phyloP scores from a whole-genome alignment of 2,113 vertebrate genomes.

The Xyrauchen texanus region DNA sequence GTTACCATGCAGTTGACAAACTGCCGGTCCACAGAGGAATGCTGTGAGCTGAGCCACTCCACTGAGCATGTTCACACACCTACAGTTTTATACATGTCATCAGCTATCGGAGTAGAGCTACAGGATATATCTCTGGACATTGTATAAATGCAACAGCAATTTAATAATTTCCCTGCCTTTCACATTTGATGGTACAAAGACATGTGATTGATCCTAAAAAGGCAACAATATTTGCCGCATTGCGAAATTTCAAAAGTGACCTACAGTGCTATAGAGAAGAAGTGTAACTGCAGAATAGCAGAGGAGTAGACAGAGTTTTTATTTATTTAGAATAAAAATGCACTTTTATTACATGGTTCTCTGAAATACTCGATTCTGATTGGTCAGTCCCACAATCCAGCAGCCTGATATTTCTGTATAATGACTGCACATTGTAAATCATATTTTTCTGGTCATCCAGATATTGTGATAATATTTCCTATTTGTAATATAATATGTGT shows the following conservation, averaged over 20 bases:
- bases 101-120: background rate
- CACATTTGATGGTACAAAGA: background rate
- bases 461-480: no score
- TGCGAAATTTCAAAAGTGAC: background rate
- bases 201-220: background rate
- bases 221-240: background rate
- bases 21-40: constrained; percentile 39
- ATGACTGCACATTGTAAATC: no score
- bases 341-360: no score
- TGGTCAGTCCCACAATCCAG: no score
- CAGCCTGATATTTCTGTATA: no score
- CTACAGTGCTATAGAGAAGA: background rate
- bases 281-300: background rate
- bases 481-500: no score
- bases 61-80: constrained; percentile 8
- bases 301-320: background rate
- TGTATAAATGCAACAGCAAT: background rate
- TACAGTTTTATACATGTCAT: constrained; percentile 18
- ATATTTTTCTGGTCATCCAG: no score
- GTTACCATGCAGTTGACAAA: constrained; percentile 47
- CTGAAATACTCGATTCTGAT: no score
- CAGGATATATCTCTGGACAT: background rate
- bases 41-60: constrained; percentile 31
- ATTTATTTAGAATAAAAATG: no score
- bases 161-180: background rate